These are phyloP conservation scores for Suncus etruscus DNA, from an alignment of 2,113 vertebrate genomes.

Conservation along the genomic window DNA sequence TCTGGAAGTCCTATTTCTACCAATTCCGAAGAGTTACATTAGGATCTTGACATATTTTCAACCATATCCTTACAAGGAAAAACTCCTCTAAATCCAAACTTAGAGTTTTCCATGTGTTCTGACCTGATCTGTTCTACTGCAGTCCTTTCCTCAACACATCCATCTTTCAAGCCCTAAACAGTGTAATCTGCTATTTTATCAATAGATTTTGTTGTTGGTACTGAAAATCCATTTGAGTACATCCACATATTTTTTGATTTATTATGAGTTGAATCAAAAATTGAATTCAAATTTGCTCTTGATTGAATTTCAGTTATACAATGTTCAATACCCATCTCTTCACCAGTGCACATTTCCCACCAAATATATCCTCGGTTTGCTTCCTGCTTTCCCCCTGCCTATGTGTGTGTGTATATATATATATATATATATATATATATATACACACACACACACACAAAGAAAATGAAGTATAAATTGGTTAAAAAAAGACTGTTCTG, in stretches of 20 bases:
- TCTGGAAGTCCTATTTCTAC: not conserved
- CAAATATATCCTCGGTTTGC: no score
- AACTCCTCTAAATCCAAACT: not conserved
- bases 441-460: no score
- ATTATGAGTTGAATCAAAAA: no score
- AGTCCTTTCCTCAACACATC: not conserved
- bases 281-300: no score
- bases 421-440: no score
- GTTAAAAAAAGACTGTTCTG: not conserved
- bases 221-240: not conserved
- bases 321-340: no score
- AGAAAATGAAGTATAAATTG: not conserved
- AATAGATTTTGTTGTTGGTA: not conserved
- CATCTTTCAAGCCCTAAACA: not conserved
- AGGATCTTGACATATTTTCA: not conserved
- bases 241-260: not conserved
- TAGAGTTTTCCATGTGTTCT: not conserved
- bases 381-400: no score
- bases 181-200: not conserved
- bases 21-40: not conserved
- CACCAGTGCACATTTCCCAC: no score
- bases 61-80: not conserved
- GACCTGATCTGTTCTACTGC: not conserved
- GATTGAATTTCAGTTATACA: no score
- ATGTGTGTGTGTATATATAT: no score